These are phyloP conservation scores for Periphyllus acericola DNA, from an alignment of 2,888 invertebrate genomes.

Conservation along the genomic window DNA sequence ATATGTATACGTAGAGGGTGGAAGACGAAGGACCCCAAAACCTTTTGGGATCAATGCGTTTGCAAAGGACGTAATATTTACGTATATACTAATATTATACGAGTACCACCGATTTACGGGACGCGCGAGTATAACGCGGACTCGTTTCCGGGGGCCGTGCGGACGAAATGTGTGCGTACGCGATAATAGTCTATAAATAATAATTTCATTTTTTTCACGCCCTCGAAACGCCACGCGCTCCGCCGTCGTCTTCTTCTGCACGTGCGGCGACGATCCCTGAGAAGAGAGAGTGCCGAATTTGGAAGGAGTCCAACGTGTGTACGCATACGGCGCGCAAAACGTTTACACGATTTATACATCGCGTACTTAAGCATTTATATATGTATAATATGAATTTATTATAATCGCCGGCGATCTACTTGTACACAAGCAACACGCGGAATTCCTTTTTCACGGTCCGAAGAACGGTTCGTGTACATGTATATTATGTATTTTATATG, in stretches of 20 bases:
- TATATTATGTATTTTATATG: neutral
- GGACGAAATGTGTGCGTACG: neutral
- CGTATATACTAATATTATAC: no score
- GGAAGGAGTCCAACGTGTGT: conserved; percentile 1
- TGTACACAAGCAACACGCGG: neutral
- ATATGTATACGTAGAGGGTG: no score
- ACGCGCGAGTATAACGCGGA: neutral
- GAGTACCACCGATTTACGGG: no score
- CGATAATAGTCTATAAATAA: conserved; percentile 19
- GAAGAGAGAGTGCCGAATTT: conserved; percentile 26
- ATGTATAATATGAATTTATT: neutral
- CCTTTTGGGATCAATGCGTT: no score
- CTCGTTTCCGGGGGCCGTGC: neutral
- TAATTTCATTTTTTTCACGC: neutral
- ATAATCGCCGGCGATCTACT: neutral
- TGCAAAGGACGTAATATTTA: no score
- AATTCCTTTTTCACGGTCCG: conserved; percentile 43
- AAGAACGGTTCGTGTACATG: neutral
- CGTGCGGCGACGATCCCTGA: neutral
- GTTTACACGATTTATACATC: conserved; percentile 12
- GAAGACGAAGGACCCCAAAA: no score
- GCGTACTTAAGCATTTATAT: neutral
- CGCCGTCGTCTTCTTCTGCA: neutral
- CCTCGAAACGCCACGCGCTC: neutral
- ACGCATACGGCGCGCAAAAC: neutral